Conservation (phyloP, 2,113 vertebrate species). For the Peromyscus maniculatus region DNA sequence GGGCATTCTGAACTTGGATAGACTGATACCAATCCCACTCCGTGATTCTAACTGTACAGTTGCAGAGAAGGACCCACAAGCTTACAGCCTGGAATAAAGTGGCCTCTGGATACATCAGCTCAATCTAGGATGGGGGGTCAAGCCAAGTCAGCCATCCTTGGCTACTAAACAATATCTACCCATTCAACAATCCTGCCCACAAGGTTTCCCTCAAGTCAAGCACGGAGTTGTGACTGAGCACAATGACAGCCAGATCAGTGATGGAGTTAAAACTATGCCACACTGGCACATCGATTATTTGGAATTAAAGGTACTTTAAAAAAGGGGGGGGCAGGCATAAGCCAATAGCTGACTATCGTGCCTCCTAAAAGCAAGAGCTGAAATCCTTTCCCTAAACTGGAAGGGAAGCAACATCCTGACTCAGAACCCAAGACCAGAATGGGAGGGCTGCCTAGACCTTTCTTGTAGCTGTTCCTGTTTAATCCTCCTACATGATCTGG, state of each 20-base stretch:
- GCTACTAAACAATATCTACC: background rate
- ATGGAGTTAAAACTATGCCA: background rate
- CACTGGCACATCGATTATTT: background rate
- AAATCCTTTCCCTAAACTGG: background rate
- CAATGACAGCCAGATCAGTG: background rate
- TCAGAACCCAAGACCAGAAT: background rate
- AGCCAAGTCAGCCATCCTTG: background rate
- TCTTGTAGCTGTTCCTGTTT: background rate
- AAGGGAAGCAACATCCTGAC: background rate
- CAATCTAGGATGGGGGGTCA: background rate
- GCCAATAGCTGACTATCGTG: background rate
- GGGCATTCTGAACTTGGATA: background rate
- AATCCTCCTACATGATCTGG: background rate
- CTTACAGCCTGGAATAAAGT: background rate
- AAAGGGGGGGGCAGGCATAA: background rate
- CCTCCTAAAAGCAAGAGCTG: background rate
- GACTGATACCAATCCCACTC: background rate
- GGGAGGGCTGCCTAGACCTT: background rate
- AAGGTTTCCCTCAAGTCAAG: background rate
- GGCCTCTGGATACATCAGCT: background rate
- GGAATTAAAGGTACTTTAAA: background rate
- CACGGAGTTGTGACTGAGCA: background rate
- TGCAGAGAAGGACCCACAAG: background rate
- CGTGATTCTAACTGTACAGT: background rate
- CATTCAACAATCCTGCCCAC: background rate